Conservation (phyloP, 2,113 vertebrate species). For the Saguinus midas region DNA sequence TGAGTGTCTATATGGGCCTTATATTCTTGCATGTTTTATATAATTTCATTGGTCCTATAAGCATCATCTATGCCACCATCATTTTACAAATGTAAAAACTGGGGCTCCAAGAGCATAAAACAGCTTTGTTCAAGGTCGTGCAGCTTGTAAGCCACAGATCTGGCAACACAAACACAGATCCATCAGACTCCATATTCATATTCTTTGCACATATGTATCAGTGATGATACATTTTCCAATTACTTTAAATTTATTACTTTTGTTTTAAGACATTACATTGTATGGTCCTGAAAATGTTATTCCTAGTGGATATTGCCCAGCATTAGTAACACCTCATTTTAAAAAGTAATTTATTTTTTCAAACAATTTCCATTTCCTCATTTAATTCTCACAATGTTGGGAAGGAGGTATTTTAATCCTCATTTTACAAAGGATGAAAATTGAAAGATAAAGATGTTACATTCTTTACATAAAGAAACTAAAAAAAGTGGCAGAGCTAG, state of each 20-base stretch:
- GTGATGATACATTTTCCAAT: background rate
- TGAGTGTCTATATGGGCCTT: background rate
- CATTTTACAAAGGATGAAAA: constrained; percentile 22
- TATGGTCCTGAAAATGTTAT: background rate
- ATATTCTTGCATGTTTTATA: background rate
- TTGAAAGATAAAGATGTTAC: constrained; percentile 13
- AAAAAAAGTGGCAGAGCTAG: background rate
- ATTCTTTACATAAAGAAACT: background rate
- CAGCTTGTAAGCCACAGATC: background rate
- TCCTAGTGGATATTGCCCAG: background rate
- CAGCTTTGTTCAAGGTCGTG: background rate
- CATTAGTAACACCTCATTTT: background rate
- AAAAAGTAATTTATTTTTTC: constrained; percentile 8
- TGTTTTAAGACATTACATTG: background rate
- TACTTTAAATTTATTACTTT: background rate
- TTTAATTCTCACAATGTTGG: background rate
- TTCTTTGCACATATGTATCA: background rate
- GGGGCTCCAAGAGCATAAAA: background rate
- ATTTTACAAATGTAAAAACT: background rate
- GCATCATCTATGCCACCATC: background rate
- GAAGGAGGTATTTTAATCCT: background rate
- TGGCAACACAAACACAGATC: background rate
- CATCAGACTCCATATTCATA: background rate
- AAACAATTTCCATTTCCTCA: background rate
- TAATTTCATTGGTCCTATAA: background rate